A percentile compares a stretch with the other conserved stretches of the same genome.
Conservation (phyloP, 2,888 invertebrate genomes). For the Ryuthela nishihirai region DNA sequence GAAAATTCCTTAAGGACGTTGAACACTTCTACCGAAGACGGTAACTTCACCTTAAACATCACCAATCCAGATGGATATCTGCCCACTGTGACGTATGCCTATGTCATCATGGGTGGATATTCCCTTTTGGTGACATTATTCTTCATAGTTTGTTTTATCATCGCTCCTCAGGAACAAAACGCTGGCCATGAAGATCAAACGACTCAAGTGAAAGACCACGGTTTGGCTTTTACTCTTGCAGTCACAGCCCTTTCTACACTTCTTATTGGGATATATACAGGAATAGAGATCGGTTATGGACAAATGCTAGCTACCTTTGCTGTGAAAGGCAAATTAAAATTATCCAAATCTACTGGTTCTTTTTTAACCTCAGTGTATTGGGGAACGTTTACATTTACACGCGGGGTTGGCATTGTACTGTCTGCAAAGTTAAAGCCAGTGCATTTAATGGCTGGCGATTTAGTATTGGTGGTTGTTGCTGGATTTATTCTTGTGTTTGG, state of each 20-base stretch:
- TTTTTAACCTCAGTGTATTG: conserved; percentile 52
- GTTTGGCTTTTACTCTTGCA: conserved; percentile 43
- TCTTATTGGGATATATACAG: conserved; percentile 52
- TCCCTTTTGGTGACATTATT: conserved; percentile 48
- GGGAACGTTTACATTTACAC: conserved; percentile 49
- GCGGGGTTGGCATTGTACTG: conserved; percentile 51
- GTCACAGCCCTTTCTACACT: conserved; percentile 49
- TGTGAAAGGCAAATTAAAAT: conserved; percentile 46
- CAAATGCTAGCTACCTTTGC: conserved; percentile 52
- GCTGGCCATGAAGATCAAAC: conserved; percentile 26
- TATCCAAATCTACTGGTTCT: conserved; percentile 48
- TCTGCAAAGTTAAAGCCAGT: conserved; percentile 50
- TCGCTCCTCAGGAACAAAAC: conserved; percentile 6
- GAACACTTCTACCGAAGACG: background rate
- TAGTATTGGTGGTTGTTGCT: conserved; percentile 47
- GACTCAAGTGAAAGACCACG: conserved; percentile 5
- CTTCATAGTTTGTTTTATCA: conserved; percentile 44
- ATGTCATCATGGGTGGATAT: conserved; percentile 49
- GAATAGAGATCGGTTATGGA: conserved; percentile 53
- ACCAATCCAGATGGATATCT: background rate
- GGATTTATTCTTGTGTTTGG: conserved; percentile 48
- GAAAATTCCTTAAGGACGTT: no score
- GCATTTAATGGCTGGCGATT: conserved; percentile 50
- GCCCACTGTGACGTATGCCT: conserved; percentile 44
- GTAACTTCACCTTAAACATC: no score